A percentile compares a stretch with the other conserved stretches of the same genome.
These are phyloP conservation scores for Dicyrtoma fusca DNA, from an alignment of 2,888 invertebrate genomes.

Conservation along the genomic window DNA sequence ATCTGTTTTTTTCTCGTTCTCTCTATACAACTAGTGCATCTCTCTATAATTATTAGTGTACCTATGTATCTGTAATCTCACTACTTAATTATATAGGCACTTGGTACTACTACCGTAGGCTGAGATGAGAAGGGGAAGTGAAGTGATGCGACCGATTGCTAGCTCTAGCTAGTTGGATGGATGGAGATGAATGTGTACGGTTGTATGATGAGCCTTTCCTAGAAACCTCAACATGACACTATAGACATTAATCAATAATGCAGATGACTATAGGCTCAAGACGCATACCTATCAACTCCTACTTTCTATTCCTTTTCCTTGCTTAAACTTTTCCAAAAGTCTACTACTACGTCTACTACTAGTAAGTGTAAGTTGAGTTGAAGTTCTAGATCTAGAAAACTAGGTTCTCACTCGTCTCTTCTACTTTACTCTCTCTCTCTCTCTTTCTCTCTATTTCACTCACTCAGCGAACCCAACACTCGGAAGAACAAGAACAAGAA, in stretches of 20 bases:
- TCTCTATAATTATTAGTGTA: too few relatives aligned
- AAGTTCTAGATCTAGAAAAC: constrained; percentile 2
- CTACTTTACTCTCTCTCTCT: too few relatives aligned
- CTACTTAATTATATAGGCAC: too few relatives aligned
- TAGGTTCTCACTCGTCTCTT: background rate
- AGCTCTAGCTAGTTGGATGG: too few relatives aligned
- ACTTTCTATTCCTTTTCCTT: background rate
- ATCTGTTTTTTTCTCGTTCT: too few relatives aligned
- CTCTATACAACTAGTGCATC: too few relatives aligned
- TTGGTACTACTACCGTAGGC: too few relatives aligned
- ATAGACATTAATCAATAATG: constrained; percentile 34
- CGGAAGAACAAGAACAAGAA: too few relatives aligned
- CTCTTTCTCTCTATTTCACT: background rate
- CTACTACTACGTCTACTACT: background rate
- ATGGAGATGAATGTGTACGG: background rate
- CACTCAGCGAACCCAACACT: background rate
- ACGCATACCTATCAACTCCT: constrained; percentile 14
- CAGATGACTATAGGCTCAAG: constrained; percentile 25
- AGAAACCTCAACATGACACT: constrained; percentile 11
- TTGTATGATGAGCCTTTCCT: background rate
- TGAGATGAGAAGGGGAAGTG: too few relatives aligned
- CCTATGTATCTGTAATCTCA: too few relatives aligned
- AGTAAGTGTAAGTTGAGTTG: background rate
- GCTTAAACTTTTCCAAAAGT: background rate
- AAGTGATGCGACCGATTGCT: too few relatives aligned